phyloP scores from a whole-genome alignment of 2,888 invertebrate genomes.

The Rotaria magnacalcarata region DNA sequence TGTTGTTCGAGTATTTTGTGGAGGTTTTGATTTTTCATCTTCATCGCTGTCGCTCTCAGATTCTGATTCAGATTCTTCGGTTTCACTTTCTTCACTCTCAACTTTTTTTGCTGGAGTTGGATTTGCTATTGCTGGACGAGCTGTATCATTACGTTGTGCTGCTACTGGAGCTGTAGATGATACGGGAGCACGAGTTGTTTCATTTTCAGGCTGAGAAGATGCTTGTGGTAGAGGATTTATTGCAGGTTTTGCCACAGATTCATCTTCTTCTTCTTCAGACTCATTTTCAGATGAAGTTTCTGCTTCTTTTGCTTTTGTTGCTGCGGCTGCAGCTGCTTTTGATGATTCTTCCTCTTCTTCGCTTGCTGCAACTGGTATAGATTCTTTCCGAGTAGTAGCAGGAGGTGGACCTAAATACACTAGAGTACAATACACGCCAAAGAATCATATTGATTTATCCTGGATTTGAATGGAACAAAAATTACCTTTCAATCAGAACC shows the following conservation, averaged over 20 bases:
- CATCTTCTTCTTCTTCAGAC: background rate
- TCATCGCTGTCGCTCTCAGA: background rate
- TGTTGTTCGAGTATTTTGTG: background rate
- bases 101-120: background rate
- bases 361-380: background rate
- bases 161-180: background rate
- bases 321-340: background rate
- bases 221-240: background rate
- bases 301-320: background rate
- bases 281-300: background rate
- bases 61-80: background rate
- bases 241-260: background rate
- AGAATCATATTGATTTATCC: too few species aligned
- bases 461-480: too few species aligned
- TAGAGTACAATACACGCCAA: too few species aligned
- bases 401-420: background rate
- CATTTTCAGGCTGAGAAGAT: background rate
- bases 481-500: too few species aligned
- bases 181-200: background rate
- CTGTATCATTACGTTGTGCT: too few species aligned
- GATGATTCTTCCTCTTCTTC: background rate
- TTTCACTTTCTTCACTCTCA: background rate
- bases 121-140: background rate
- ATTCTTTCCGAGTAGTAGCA: background rate
- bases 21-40: background rate